Percentiles rank a stretch among this genome's conserved stretches.
Conservation (phyloP, 2,888 invertebrate species). For the Lapara coniferarum region DNA sequence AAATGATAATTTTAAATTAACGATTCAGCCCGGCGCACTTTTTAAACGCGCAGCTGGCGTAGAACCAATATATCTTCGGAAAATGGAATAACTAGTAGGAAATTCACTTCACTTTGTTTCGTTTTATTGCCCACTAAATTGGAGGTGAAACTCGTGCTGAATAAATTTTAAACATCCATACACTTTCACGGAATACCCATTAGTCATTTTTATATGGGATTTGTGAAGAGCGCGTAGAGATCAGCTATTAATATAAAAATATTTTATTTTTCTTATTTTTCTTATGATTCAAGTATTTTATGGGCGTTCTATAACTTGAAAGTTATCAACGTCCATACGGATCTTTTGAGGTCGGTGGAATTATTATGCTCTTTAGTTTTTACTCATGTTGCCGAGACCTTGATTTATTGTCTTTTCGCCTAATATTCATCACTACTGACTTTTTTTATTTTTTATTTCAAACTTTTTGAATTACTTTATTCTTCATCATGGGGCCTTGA, state of each 20-base stretch:
- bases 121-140: constrained; percentile 40
- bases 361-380: no score
- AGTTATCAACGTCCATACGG: no score
- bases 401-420: not conserved
- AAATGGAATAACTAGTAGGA: constrained; percentile 36
- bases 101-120: constrained; percentile 42
- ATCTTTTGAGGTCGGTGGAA: no score
- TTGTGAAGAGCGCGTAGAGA: not conserved
- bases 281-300: not conserved
- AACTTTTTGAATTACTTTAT: no score
- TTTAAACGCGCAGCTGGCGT: constrained; percentile 28
- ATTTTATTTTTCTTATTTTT: no score
- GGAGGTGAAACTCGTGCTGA: constrained; percentile 38
- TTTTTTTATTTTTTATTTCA: no score
- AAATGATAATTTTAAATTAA: constrained; percentile 16
- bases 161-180: constrained; percentile 38
- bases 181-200: constrained; percentile 7
- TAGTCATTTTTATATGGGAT: constrained; percentile 10
- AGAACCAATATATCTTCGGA: constrained; percentile 35
- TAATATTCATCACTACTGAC: no score
- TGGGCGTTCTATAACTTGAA: no score
- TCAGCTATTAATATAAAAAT: not conserved
- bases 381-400: no score
- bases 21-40: constrained; percentile 13
- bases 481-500: no score